phyloP scores from a whole-genome alignment of 1,140 invertebrate species.

The Drosophila littoralis region DNA sequence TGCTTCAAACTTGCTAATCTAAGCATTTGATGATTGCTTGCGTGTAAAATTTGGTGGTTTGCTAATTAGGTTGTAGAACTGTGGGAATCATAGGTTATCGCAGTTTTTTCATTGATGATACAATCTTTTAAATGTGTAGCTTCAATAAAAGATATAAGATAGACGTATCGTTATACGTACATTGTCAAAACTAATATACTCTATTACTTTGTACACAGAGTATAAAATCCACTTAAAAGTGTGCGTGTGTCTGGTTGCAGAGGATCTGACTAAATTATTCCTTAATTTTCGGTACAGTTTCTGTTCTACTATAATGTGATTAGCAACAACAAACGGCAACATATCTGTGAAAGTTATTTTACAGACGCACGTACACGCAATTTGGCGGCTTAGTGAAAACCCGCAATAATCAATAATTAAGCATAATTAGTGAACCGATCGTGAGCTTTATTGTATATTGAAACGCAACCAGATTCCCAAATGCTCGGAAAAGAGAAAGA shows the following conservation, averaged over 20 bases:
- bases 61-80: too few relatives aligned
- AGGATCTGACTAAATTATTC: conserved; percentile 5
- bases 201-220: neutral
- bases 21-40: too few relatives aligned
- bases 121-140: too few relatives aligned
- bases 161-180: neutral
- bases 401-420: conserved; percentile 78
- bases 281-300: conserved; percentile 10
- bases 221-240: neutral
- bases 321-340: neutral
- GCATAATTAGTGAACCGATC: conserved; percentile 69
- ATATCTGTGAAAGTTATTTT: conserved; percentile 66
- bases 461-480: conserved; percentile 57
- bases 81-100: too few relatives aligned
- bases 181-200: neutral
- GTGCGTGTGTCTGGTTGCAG: neutral
- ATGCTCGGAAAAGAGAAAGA: neutral
- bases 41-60: too few relatives aligned
- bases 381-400: conserved; percentile 74
- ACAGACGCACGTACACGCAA: conserved; percentile 69
- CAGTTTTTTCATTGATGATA: too few relatives aligned
- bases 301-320: neutral
- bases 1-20: too few relatives aligned
- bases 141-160: too few relatives aligned
- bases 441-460: conserved; percentile 63